A percentile compares a stretch with the other conserved stretches of the same genome.
Evolutionary conservation across 1,140 invertebrate species (phyloP).

Genomic region (Anoplophora glabripennis): DNA sequence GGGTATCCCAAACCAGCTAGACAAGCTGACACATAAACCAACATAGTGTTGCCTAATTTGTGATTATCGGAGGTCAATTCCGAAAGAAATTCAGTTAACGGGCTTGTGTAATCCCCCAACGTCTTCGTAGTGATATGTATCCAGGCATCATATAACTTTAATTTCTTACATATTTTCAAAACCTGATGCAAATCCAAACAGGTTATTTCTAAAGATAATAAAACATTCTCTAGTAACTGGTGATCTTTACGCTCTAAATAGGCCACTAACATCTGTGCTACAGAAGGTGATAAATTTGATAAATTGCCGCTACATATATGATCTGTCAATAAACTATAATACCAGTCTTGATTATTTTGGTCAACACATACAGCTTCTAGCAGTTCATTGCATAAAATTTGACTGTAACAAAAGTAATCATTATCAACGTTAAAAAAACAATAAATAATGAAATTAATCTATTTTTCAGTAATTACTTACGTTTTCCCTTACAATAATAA

Average conservation of each 20-base stretch:
- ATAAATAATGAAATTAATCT: too few relatives aligned
- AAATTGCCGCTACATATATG: constrained; percentile 51
- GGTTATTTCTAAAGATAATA: constrained; percentile 77
- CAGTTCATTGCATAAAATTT: constrained; percentile 52
- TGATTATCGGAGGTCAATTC: constrained; percentile 53
- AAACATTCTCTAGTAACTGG: constrained; percentile 72
- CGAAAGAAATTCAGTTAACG: constrained; percentile 74
- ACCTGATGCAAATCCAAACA: constrained; percentile 87
- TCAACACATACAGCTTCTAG: constrained; percentile 50
- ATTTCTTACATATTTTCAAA: constrained; percentile 73
- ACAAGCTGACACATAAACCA: constrained; percentile 92
- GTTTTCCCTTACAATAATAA: too few relatives aligned
- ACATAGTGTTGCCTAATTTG: constrained; percentile 67
- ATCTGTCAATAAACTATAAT: constrained; percentile 50
- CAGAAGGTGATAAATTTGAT: constrained; percentile 56
- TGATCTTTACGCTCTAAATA: constrained; percentile 58
- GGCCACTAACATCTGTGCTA: constrained; percentile 66
- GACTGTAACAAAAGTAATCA: constrained; percentile 34
- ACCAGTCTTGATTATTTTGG: constrained; percentile 46
- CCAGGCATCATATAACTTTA: constrained; percentile 81
- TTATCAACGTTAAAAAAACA: background rate
- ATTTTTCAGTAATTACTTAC: too few relatives aligned
- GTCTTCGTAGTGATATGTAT: constrained; percentile 87
- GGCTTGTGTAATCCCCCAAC: constrained; percentile 78
- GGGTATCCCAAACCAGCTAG: constrained; percentile 89